phyloP scores from a whole-genome alignment of 2,113 vertebrate species.

The Aleadryas rufinucha region DNA sequence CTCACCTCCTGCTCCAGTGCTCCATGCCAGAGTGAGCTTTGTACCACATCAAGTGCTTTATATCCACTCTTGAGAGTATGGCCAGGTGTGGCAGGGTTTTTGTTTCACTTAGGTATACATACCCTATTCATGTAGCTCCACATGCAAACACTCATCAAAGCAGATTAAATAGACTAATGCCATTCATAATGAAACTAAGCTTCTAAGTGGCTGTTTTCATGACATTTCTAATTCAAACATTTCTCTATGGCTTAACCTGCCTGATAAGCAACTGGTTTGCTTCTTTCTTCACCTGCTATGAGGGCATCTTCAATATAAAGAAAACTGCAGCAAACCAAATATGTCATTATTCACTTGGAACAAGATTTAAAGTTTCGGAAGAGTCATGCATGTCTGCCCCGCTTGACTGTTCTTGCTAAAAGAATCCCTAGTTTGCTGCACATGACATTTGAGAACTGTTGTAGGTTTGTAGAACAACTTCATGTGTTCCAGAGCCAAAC shows the following conservation, averaged over 20 bases:
- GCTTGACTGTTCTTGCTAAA: background rate
- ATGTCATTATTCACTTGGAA: background rate
- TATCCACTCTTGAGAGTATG: background rate
- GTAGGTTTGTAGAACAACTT: background rate
- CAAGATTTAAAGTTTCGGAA: background rate
- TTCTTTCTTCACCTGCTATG: background rate
- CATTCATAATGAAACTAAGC: background rate
- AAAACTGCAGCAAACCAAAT: background rate
- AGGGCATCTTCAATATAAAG: background rate
- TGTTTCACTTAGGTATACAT: background rate
- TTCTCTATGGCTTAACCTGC: background rate
- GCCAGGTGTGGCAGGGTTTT: background rate
- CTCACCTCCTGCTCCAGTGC: background rate
- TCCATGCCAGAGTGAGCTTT: background rate
- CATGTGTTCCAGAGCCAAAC: background rate
- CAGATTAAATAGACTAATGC: background rate
- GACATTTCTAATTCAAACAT: background rate
- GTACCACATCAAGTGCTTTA: background rate
- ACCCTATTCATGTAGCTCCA: background rate
- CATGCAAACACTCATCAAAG: background rate
- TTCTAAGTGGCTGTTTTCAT: background rate
- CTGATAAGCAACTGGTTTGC: background rate
- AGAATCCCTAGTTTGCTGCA: background rate
- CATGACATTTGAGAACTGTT: background rate
- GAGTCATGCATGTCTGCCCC: background rate